Percentiles rank a stretch among this genome's conserved stretches.
Conservation (phyloP, 1,140 invertebrate genomes). For the Nilaparvata lugens region DNA sequence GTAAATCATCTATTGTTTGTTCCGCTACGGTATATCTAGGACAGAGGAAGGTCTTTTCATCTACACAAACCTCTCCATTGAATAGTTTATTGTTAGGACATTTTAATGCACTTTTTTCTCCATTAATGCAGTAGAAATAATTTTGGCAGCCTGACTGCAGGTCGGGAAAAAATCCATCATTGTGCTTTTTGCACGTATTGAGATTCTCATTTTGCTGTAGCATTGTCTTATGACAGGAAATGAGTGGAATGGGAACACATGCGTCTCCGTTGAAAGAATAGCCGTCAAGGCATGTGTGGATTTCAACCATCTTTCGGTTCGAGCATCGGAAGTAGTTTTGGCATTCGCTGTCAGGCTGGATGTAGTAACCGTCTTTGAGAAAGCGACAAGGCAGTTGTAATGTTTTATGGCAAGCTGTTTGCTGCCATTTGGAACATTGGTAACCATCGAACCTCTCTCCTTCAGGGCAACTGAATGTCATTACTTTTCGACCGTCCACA, state of each 20-base stretch:
- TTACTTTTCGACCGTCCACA: constrained; percentile 41
- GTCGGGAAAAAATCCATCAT: constrained; percentile 44
- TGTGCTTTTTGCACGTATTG: neutral
- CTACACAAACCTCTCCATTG: constrained; percentile 44
- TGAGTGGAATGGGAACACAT: constrained; percentile 12
- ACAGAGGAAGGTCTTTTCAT: constrained; percentile 37
- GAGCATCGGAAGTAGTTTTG: constrained; percentile 45
- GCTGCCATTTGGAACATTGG: constrained; percentile 34
- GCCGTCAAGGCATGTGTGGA: constrained; percentile 29
- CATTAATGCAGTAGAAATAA: constrained; percentile 45
- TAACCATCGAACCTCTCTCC: constrained; percentile 45
- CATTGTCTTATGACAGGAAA: constrained; percentile 28
- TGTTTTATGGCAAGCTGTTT: constrained; percentile 22
- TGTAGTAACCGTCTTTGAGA: constrained; percentile 42
- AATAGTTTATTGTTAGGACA: constrained; percentile 38
- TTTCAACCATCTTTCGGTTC: constrained; percentile 31
- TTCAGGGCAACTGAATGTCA: constrained; percentile 42
- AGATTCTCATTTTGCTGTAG: neutral
- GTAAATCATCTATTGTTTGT: no score
- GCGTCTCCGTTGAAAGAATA: constrained; percentile 31
- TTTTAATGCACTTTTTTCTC: constrained; percentile 34
- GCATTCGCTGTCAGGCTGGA: constrained; percentile 41
- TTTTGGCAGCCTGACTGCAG: constrained; percentile 40
- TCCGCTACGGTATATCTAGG: constrained; percentile 29
- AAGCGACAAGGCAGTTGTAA: constrained; percentile 24